phyloP scores from a whole-genome alignment of 2,888 invertebrate genomes.

The Limnephilus rhombicus region DNA sequence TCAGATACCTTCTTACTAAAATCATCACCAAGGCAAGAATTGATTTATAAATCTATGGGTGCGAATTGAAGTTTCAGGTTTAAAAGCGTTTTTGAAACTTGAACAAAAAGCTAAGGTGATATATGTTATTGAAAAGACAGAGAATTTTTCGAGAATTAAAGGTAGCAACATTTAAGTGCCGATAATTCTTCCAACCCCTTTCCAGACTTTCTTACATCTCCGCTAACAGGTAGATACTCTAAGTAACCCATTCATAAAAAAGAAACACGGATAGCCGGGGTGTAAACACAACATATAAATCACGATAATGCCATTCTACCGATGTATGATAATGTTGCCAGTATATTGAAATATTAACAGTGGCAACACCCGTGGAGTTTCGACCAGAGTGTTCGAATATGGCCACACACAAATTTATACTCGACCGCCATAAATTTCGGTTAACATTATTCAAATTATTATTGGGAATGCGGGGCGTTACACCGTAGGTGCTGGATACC shows the following conservation, averaged over 20 bases:
- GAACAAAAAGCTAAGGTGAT: too few relatives aligned
- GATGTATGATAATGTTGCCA: conserved; percentile 46
- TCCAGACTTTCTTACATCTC: background rate
- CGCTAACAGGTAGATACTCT: background rate
- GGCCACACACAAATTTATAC: conserved; percentile 50
- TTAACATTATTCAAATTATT: conserved; percentile 46
- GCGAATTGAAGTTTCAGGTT: too few relatives aligned
- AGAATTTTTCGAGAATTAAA: background rate
- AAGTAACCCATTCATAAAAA: background rate
- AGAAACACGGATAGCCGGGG: background rate
- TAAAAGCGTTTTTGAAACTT: too few relatives aligned
- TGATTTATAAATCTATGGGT: too few relatives aligned
- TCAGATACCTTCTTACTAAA: too few relatives aligned
- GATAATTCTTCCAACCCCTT: background rate
- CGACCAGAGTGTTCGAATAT: conserved; percentile 48
- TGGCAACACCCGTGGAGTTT: conserved; percentile 8
- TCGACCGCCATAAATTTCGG: conserved; percentile 50
- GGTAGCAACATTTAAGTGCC: too few relatives aligned
- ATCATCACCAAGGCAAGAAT: too few relatives aligned
- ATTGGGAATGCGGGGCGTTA: conserved; percentile 9
- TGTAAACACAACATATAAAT: conserved; percentile 31
- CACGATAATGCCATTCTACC: conserved; percentile 27
- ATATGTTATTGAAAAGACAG: too few relatives aligned
- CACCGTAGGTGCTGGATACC: background rate
- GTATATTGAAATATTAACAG: conserved; percentile 50